phyloP scores from a whole-genome alignment of 2,888 invertebrate species.

The Drymonia ruficornis region DNA sequence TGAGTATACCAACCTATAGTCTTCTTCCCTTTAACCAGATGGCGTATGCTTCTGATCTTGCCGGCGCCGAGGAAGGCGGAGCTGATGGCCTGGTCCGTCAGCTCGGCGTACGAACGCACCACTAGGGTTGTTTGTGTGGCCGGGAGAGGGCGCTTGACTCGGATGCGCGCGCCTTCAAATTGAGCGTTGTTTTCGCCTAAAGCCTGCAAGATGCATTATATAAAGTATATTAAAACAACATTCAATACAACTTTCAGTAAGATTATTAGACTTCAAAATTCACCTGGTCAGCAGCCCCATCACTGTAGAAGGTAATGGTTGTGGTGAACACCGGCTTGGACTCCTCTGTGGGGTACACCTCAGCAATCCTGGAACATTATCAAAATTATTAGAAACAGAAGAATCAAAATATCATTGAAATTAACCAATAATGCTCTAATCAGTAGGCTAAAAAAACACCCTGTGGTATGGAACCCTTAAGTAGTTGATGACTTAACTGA shows the following conservation, averaged over 20 bases:
- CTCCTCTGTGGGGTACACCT: slow-evolving; percentile 61
- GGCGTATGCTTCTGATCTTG: slow-evolving; percentile 60
- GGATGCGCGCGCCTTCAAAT: slow-evolving; percentile 53
- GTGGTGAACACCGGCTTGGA: slow-evolving; percentile 68
- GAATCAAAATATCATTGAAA: background rate
- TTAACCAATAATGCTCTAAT: background rate
- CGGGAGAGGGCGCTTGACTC: slow-evolving; percentile 54
- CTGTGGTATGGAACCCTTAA: too few species aligned
- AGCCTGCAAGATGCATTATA: slow-evolving; percentile 53
- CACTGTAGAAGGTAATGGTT: slow-evolving; percentile 60
- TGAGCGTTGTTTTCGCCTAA: slow-evolving; percentile 55
- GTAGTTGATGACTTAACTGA: too few species aligned
- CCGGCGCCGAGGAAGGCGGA: slow-evolving; percentile 57
- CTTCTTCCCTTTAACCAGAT: slow-evolving; percentile 64
- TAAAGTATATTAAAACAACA: background rate
- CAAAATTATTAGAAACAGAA: slow-evolving; percentile 3
- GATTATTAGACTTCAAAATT: background rate
- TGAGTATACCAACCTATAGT: slow-evolving; percentile 50
- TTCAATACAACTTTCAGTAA: background rate
- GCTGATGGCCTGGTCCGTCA: slow-evolving; percentile 54
- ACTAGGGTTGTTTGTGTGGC: slow-evolving; percentile 61
- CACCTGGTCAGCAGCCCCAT: slow-evolving; percentile 63
- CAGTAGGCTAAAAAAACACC: background rate
- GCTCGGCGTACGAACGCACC: slow-evolving; percentile 56
- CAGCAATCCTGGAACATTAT: slow-evolving; percentile 59